Evolutionary conservation across 2,113 vertebrate genomes (phyloP).

Genomic region (Boulengeromyrus knoepffleri): DNA sequence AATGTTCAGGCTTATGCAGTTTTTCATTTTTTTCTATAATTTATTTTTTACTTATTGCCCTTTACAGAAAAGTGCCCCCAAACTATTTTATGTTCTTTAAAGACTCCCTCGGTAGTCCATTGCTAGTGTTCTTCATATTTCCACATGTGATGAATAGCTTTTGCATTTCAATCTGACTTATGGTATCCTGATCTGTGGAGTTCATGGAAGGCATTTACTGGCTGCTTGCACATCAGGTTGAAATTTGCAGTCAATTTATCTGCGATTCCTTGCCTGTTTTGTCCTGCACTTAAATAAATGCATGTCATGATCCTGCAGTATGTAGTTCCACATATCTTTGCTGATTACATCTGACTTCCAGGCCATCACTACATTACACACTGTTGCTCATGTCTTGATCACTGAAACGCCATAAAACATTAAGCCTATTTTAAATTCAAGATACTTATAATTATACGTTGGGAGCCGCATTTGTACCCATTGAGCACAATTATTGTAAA

Average conservation of each 20-base stretch:
- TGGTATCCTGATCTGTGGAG: background rate
- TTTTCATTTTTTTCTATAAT: background rate
- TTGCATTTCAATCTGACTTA: conserved; percentile 3
- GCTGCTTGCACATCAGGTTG: background rate
- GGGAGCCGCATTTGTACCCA: background rate
- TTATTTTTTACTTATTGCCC: conserved; percentile 2
- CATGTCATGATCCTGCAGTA: background rate
- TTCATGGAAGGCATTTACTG: conserved; percentile 5
- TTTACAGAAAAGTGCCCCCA: background rate
- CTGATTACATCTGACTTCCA: background rate
- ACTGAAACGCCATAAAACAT: background rate
- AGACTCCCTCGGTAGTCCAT: background rate
- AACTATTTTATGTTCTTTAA: background rate
- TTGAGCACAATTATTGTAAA: background rate
- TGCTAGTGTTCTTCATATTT: background rate
- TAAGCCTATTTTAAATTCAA: background rate
- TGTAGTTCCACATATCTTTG: background rate
- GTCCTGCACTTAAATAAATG: conserved; percentile 3
- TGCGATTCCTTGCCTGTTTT: background rate
- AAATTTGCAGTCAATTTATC: conserved; percentile 9
- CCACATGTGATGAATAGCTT: background rate
- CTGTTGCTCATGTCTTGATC: background rate
- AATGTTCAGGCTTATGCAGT: background rate
- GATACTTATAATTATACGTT: background rate
- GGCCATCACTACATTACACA: background rate